phyloP scores from a whole-genome alignment of 2,888 invertebrate species.

The Thymelicus acteon region DNA sequence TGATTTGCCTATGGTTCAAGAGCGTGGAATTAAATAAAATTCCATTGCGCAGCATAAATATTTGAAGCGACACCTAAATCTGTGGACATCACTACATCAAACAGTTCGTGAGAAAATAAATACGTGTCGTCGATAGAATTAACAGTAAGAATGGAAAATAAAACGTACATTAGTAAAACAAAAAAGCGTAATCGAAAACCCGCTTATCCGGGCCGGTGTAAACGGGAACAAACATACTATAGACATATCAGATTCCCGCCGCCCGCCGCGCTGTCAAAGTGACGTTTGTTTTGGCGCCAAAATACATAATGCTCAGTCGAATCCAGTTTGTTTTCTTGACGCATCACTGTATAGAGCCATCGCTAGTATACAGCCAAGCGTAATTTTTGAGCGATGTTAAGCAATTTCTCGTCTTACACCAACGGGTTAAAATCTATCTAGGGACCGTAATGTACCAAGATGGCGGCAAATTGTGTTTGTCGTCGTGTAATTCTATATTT shows the following conservation, averaged over 20 bases:
- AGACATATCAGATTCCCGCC: slow-evolving; percentile 79
- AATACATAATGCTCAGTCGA: slow-evolving; percentile 83
- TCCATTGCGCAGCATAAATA: slow-evolving; percentile 12
- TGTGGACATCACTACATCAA: slow-evolving; percentile 35
- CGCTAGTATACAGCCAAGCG: slow-evolving; percentile 49
- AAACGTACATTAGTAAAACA: slow-evolving; percentile 52
- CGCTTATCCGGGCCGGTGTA: slow-evolving; percentile 77
- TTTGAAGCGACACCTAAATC: slow-evolving; percentile 18
- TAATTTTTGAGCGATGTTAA: slow-evolving; percentile 31
- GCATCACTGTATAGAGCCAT: slow-evolving; percentile 67
- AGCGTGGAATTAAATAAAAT: slow-evolving; percentile 11
- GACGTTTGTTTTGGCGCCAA: slow-evolving; percentile 85
- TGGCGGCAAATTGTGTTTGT: slow-evolving; percentile 54
- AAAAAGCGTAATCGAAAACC: slow-evolving; percentile 76
- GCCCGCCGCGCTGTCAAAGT: slow-evolving; percentile 83
- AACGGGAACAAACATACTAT: slow-evolving; percentile 78
- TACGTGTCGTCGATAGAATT: slow-evolving; percentile 40
- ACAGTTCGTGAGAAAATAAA: slow-evolving; percentile 43
- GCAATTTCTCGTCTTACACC: slow-evolving; percentile 48
- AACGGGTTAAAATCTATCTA: slow-evolving; percentile 39
- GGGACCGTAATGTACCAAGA: slow-evolving; percentile 29
- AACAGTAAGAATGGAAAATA: slow-evolving; percentile 49
- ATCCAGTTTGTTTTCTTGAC: slow-evolving; percentile 81
- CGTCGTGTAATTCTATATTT: slow-evolving; percentile 81
- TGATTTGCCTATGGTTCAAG: slow-evolving; percentile 4